These are phyloP conservation scores for Trichosurus vulpecula DNA, from an alignment of 2,797 vertebrate genomes.

Conservation along the genomic window DNA sequence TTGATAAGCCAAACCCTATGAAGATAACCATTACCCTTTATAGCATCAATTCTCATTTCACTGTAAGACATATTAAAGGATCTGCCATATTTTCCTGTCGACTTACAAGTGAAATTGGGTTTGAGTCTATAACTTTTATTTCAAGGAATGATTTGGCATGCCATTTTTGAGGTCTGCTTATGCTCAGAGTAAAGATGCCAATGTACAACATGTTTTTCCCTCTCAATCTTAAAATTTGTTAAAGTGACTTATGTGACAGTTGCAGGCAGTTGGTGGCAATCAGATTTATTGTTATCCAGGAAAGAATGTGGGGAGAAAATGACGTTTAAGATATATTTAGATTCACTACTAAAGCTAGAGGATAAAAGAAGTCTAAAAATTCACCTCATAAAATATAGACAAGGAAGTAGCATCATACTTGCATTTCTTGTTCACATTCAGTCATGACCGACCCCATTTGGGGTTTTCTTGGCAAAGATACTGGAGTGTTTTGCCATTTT, in stretches of 20 bases:
- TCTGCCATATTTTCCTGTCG: conserved; percentile 60
- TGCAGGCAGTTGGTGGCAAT: conserved; percentile 40
- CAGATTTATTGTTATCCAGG: conserved; percentile 52
- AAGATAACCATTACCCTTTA: conserved; percentile 33
- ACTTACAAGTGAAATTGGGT: conserved; percentile 52
- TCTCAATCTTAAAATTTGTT: conserved; percentile 27
- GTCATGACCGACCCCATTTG: not conserved
- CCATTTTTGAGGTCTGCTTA: conserved; percentile 60
- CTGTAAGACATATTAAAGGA: conserved; percentile 49
- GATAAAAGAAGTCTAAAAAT: conserved; percentile 31
- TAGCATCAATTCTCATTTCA: conserved; percentile 54
- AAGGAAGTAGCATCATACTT: not conserved
- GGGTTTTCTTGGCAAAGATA: not conserved
- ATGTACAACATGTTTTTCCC: conserved; percentile 42
- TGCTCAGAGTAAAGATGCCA: conserved; percentile 45
- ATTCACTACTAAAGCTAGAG: conserved; percentile 31
- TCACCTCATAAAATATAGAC: too few relatives aligned
- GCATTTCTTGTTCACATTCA: not conserved
- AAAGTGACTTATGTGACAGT: conserved; percentile 64
- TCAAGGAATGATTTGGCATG: conserved; percentile 57
- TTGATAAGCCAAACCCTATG: conserved; percentile 32
- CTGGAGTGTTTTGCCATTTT: not conserved
- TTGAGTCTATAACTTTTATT: conserved; percentile 61
- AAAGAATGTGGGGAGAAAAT: conserved; percentile 53
- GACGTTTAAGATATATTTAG: conserved; percentile 57